Evolutionary conservation across 2,888 invertebrate species (phyloP), one percentile per base, ranked within the genome.

Genomic region (Sesia apiformis): DNA sequence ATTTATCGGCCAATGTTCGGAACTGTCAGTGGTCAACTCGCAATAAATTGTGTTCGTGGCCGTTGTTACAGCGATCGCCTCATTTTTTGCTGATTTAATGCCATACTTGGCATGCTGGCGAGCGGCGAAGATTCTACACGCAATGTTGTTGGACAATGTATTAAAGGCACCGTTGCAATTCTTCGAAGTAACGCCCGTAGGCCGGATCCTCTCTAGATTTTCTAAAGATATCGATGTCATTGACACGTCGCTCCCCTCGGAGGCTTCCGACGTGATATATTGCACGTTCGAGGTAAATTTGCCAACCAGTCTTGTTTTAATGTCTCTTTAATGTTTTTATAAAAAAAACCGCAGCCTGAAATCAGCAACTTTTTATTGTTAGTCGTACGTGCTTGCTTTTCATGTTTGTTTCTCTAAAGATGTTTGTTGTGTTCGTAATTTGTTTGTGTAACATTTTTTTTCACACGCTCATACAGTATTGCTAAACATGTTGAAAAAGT

Each of bases 151-250:
- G 71, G 67, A 73, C 55, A 91, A 91, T 71, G 90, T 94, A 61
- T 74, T 95, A 63, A 90, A 90, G 72, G 91, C 92, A 70, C 94
- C 95, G 55, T 91, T 94, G 87, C 91, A 92, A 72, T 92, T 95
- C 88, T 95, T 94, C 86, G 95, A 96, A 81, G 93, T 92, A 66
- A 95, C 95, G 55, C 95, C 95, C 51, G 67, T 92, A 62, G 95
- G 95, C 76, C 90, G 95, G 65, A 92, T 96, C 66, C 87, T 96
- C 57, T 75, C 93, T 85, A 91, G 94, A 78, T 94, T 94, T 85
- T 92, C 93, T 78, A 93, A 94, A 92, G 94, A 95, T 83, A 85
- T 94, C 66, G 94, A 94, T 78, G 90, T 93, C 64, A 78, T 94
- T 90, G 94, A 95, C 82, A 91, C 91, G 69, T 90, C 90, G 69